Percentiles rank a stretch among this genome's conserved stretches.
These are phyloP conservation scores for Chrosomus eos DNA, from an alignment of 2,797 vertebrate genomes.

Conservation along the genomic window DNA sequence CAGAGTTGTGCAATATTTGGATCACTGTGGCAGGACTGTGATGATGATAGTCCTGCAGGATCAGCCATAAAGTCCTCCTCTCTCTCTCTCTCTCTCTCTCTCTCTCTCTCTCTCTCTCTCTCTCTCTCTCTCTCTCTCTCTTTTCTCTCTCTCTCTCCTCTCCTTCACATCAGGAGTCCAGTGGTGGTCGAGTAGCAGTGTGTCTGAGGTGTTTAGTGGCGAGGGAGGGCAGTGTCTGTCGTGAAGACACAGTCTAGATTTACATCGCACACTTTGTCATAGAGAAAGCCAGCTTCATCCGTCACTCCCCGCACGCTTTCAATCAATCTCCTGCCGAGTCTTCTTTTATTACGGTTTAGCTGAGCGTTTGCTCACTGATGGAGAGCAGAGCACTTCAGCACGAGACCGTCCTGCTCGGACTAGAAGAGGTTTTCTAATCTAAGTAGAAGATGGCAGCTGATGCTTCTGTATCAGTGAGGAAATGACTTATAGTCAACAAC, in stretches of 20 bases:
- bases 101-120: no score
- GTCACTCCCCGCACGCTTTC: slow-evolving; percentile 20
- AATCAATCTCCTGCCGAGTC: slow-evolving; percentile 23
- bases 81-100: no score
- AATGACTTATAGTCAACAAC: neutral
- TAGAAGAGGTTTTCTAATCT: neutral
- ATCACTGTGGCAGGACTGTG: slow-evolving; percentile 53
- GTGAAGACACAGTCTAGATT: slow-evolving; percentile 64
- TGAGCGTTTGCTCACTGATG: slow-evolving; percentile 35
- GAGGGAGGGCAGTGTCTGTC: slow-evolving; percentile 50
- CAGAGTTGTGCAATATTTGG: slow-evolving; percentile 38
- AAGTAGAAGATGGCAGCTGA: neutral
- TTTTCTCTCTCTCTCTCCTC: neutral
- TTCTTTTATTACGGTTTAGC: slow-evolving; percentile 2
- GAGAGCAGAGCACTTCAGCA: slow-evolving; percentile 2
- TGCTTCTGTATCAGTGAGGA: neutral
- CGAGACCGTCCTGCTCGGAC: neutral
- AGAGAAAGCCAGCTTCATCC: slow-evolving; percentile 58
- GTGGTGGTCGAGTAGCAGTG: neutral
- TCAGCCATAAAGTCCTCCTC: neutral
- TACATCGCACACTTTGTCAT: slow-evolving; percentile 61
- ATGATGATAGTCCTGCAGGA: slow-evolving; percentile 44
- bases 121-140: neutral
- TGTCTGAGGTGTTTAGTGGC: slow-evolving; percentile 11
- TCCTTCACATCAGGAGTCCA: neutral